Percentiles rank a stretch among this genome's conserved stretches.
phyloP scores from a whole-genome alignment of 1,140 invertebrate species.

The Bilobella aurantiaca region DNA sequence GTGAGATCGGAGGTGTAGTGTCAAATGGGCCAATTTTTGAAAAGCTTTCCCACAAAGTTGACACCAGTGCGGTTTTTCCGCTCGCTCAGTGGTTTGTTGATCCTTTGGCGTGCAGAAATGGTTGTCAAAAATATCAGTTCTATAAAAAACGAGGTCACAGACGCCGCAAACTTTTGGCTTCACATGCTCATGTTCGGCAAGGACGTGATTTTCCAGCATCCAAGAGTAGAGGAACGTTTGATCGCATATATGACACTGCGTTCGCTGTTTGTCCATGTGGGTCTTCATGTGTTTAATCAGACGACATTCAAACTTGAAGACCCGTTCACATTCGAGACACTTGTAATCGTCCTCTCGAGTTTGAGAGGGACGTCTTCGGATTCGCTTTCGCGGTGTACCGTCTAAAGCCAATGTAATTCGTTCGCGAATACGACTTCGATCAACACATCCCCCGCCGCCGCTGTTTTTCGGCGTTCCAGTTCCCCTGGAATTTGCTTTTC shows the following conservation, averaged over 20 bases:
- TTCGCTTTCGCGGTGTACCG: background rate
- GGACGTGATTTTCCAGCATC: background rate
- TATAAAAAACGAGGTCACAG: background rate
- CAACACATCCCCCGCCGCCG: background rate
- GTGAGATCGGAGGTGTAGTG: background rate
- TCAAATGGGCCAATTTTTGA: background rate
- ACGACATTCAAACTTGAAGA: slow-evolving; percentile 4
- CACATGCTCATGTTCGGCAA: background rate
- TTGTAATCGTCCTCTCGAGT: background rate
- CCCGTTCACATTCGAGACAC: background rate
- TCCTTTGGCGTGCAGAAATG: background rate
- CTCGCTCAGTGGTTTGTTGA: background rate
- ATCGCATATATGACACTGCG: background rate
- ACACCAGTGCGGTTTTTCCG: background rate
- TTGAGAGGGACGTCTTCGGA: background rate
- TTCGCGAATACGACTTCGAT: background rate
- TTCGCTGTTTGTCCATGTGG: background rate
- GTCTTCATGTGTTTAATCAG: slow-evolving; percentile 2
- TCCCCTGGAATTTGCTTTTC: background rate
- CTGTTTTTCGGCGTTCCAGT: background rate
- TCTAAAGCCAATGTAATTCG: background rate
- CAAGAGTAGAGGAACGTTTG: background rate
- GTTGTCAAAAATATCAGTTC: background rate
- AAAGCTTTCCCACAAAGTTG: background rate
- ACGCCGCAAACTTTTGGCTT: background rate